These are phyloP conservation scores for Ceriagrion tenellum DNA, from an alignment of 2,888 invertebrate genomes.

Conservation along the genomic window DNA sequence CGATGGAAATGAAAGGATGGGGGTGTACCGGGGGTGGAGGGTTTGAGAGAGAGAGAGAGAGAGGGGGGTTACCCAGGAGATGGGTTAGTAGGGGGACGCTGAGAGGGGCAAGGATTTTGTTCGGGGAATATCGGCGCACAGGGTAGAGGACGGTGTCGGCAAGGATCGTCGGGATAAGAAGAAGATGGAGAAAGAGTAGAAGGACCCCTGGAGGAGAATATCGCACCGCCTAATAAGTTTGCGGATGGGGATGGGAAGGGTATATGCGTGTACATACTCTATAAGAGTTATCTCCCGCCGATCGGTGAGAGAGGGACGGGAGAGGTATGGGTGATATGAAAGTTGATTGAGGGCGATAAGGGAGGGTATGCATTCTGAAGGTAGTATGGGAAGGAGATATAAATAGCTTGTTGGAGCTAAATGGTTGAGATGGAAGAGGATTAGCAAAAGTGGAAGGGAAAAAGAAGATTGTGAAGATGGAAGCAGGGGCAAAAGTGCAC, in stretches of 20 bases:
- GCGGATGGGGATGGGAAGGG: background rate
- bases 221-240: constrained; percentile 2
- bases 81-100: background rate
- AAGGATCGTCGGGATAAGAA: background rate
- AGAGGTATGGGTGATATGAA: background rate
- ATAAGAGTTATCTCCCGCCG: constrained; percentile 1
- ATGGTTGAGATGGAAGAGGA: background rate
- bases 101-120: background rate
- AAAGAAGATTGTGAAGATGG: no score
- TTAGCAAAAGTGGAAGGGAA: background rate
- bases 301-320: background rate
- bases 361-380: background rate
- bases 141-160: background rate
- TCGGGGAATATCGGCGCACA: background rate
- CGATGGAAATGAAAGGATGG: no score
- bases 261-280: background rate
- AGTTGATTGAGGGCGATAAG: background rate
- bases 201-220: background rate
- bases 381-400: background rate
- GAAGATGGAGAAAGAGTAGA: background rate
- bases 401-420: background rate
- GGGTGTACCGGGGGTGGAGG: no score
- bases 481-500: no score
- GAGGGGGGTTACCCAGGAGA: no score
- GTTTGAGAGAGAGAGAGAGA: no score